phyloP scores from a whole-genome alignment of 1,140 invertebrate species.

The Lucilia cuprina region DNA sequence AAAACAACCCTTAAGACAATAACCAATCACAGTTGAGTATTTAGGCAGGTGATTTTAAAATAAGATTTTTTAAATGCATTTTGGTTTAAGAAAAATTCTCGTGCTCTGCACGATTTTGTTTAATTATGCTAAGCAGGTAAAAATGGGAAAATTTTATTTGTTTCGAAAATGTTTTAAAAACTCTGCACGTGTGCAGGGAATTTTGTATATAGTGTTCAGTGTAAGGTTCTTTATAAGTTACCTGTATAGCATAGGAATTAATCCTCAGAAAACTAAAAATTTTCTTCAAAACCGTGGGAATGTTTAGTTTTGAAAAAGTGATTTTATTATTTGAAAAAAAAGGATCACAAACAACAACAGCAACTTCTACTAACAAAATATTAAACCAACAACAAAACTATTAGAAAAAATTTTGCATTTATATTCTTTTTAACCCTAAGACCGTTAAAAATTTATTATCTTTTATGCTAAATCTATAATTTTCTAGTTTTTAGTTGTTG shows the following conservation, averaged over 20 bases:
- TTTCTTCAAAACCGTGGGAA: background rate
- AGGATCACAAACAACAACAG: background rate
- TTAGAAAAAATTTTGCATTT: background rate
- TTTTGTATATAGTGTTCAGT: background rate
- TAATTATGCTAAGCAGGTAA: background rate
- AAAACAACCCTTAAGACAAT: background rate
- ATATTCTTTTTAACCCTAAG: background rate
- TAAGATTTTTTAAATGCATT: background rate
- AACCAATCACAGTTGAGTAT: background rate
- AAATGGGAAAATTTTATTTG: background rate
- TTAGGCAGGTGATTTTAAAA: background rate
- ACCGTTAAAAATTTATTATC: constrained; percentile 5
- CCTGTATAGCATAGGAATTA: background rate
- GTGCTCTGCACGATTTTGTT: constrained; percentile 14
- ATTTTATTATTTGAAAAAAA: background rate
- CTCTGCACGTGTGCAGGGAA: constrained; percentile 12
- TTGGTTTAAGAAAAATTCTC: background rate
- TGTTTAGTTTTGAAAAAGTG: background rate
- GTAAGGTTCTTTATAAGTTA: background rate
- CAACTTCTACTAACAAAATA: background rate
- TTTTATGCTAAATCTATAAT: constrained; percentile 1
- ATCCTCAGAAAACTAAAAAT: background rate
- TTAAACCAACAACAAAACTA: no score
- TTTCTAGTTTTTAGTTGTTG: constrained; percentile 9
- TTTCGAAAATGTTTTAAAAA: no score